Base-by-base conservation (phyloP, 2,113 vertebrate genomes). In the Haemorhous mexicanus region DNA sequence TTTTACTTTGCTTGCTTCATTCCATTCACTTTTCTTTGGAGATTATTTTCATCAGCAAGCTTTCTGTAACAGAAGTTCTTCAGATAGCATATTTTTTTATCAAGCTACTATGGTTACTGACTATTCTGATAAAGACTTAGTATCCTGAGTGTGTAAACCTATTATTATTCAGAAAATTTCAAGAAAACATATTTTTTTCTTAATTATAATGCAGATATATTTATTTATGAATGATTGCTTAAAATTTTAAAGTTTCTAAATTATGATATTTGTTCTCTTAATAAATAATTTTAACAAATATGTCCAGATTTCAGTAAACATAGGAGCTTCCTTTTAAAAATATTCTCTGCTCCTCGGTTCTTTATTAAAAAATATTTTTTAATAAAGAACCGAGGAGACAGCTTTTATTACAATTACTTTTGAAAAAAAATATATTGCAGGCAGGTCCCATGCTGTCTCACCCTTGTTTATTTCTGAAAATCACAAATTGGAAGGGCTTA, bases 401-500 rank as follows among this genome's bases (percentile, higher is more conserved):
- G 11, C 46, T 84, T 86, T 73, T 4, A 55, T 67, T 78, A 7
- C 4, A 61, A 49, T 64, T 64, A 62, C 3, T 82, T 75, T 72
- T 68, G 20, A 80, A 30, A 37, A 84, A 84, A 62, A 28, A 39
- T 28, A 4, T 23, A 17, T 49, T 62, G 61, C 35, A 72, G 12
- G 3, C 5, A 67, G 11, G 5, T 72, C 9, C 11, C 17, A 20
- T 7, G 4, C 18, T 83, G 6, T 59, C 39, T 89, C 53, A 64
- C 8, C 10, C 35, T 21, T 26, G 16, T 43, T 67, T 67, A 7
- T 50, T 27, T 67, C 20, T 72, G n/a, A 4, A 75, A 84, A 78
- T 49, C 1, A 0, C 9, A 21, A 44, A 61, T 12, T 24, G 13
- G 19, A 32, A 81, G 41, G 8, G 1, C 1, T 27, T 58, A 46